phyloP scores from a whole-genome alignment of 53 echinoderm and acorn worm genomes.

The Temnopleurus reevesii region DNA sequence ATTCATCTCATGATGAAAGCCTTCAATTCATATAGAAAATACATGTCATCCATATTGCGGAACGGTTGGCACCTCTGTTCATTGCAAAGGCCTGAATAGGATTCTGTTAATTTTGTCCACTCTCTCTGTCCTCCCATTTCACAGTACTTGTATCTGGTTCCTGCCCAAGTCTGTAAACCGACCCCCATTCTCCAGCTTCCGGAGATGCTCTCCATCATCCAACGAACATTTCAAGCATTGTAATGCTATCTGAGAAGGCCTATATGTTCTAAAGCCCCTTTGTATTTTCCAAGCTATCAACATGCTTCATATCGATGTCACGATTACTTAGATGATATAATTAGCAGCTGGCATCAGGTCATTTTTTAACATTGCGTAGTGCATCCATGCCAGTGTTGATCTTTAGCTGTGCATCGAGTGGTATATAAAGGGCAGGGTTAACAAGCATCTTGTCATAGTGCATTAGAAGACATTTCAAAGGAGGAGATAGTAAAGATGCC shows the following conservation, averaged over 20 bases:
- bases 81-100: too few species aligned
- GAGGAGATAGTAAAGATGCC: neutral
- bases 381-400: too few species aligned
- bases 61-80: too few species aligned
- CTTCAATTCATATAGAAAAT: too few species aligned
- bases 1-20: too few species aligned
- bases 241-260: neutral
- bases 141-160: neutral
- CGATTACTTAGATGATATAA: neutral
- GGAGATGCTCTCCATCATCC: constrained; percentile 2
- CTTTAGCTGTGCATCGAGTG: neutral
- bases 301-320: neutral
- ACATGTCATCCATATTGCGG: too few species aligned
- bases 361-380: neutral
- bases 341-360: constrained; percentile 18
- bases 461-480: neutral
- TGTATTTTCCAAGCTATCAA: neutral
- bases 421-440: neutral
- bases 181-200: neutral
- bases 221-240: neutral
- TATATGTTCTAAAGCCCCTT: neutral
- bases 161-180: neutral
- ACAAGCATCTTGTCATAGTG: neutral
- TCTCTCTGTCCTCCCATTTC: too few species aligned
- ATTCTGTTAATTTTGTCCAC: too few species aligned